These are phyloP conservation scores for Drosophila prostipennis DNA, from an alignment of 2,888 invertebrate species.

Conservation along the genomic window DNA sequence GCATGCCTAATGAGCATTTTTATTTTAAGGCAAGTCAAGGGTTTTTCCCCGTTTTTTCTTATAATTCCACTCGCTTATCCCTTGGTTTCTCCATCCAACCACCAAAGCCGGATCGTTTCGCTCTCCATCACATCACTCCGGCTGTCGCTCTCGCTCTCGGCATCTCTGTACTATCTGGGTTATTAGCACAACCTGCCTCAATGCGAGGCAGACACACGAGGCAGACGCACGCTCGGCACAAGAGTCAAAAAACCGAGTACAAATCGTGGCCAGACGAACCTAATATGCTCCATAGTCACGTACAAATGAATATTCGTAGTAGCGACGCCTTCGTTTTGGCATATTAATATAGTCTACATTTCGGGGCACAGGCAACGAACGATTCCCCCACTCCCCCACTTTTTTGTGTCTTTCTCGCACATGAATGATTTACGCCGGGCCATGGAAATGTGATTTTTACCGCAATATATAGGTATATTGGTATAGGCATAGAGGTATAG, in stretches of 20 bases:
- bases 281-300: constrained; percentile 78
- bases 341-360: constrained; percentile 79
- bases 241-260: constrained; percentile 21
- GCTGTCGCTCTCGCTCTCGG: constrained; percentile 6
- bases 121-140: constrained; percentile 1
- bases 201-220: constrained; percentile 41
- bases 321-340: constrained; percentile 72
- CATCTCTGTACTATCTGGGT: constrained; percentile 64
- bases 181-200: constrained; percentile 79
- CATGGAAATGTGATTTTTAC: constrained; percentile 77
- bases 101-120: constrained; percentile 27
- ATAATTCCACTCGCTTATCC: constrained; percentile 14
- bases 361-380: constrained; percentile 31
- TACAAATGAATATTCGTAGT: constrained; percentile 79
- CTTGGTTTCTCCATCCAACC: constrained; percentile 16
- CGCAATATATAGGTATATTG: constrained; percentile 58
- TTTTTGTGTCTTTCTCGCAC: constrained; percentile 42
- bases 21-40: constrained; percentile 36
- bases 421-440: constrained; percentile 75
- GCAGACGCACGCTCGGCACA: constrained; percentile 24
- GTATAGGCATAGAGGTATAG: constrained; percentile 2
- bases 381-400: neutral
- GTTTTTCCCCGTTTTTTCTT: constrained; percentile 34
- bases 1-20: constrained; percentile 68
- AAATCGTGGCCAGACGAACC: constrained; percentile 52